These are phyloP conservation scores for Hestina assimilis DNA, from an alignment of 1,140 invertebrate genomes.

Conservation along the genomic window DNA sequence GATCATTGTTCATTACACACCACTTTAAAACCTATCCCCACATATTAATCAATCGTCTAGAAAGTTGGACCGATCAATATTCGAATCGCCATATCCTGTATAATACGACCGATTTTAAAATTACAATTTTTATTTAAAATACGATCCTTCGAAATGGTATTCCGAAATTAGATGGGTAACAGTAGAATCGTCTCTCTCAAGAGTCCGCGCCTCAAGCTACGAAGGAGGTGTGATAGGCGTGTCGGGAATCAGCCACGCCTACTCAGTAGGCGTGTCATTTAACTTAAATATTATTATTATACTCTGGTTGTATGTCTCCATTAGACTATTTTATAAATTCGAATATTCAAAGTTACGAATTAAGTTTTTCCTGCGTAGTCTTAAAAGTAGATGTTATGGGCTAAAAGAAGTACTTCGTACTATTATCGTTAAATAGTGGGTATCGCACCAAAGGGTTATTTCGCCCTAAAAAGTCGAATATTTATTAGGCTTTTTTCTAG, in stretches of 20 bases:
- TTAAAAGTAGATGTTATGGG: too few species aligned
- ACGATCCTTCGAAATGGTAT: conserved; percentile 32
- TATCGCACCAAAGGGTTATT: too few species aligned
- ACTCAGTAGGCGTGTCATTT: conserved; percentile 46
- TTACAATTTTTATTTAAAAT: conserved; percentile 34
- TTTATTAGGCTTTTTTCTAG: too few species aligned
- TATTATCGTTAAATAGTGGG: too few species aligned
- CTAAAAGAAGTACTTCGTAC: too few species aligned
- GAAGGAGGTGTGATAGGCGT: conserved; percentile 59
- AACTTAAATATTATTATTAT: conserved; percentile 28
- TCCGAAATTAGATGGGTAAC: conserved; percentile 53
- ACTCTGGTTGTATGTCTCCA: too few species aligned
- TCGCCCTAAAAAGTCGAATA: too few species aligned
- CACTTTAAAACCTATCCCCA: conserved; percentile 28
- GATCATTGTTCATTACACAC: neutral
- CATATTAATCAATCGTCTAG: conserved; percentile 70
- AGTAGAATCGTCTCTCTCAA: conserved; percentile 54
- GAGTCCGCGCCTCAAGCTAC: conserved; percentile 42
- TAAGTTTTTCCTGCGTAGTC: too few species aligned
- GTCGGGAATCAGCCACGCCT: conserved; percentile 47
- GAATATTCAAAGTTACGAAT: too few species aligned
- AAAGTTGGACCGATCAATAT: conserved; percentile 71
- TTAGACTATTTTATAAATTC: too few species aligned
- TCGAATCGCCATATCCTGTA: conserved; percentile 50
- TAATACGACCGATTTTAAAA: conserved; percentile 41